A percentile compares a stretch with the other conserved stretches of the same genome.
These are phyloP conservation scores for Mercenaria mercenaria DNA, from an alignment of 1,140 invertebrate species.

Conservation along the genomic window DNA sequence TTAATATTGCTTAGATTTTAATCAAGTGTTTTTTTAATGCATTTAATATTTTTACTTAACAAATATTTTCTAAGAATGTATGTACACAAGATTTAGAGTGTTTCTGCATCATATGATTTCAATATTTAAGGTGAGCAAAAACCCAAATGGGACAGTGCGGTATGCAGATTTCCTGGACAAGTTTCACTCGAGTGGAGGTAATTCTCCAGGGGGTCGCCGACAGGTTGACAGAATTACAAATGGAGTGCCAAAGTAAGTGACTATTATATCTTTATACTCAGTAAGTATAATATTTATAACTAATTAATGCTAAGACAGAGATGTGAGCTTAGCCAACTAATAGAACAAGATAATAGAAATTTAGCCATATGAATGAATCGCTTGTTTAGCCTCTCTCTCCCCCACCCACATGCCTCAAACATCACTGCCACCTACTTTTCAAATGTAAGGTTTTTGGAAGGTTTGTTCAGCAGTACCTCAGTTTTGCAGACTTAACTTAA, in stretches of 20 bases:
- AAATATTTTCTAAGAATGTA: too few relatives aligned
- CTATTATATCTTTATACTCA: not conserved
- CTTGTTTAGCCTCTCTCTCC: too few relatives aligned
- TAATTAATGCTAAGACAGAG: too few relatives aligned
- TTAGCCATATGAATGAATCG: too few relatives aligned
- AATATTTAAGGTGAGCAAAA: conserved; percentile 76
- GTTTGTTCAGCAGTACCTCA: too few relatives aligned
- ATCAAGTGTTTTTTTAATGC: not conserved
- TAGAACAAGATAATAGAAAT: too few relatives aligned
- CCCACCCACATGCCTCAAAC: too few relatives aligned
- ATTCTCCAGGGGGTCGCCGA: not conserved
- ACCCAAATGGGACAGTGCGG: conserved; percentile 77
- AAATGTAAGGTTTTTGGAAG: too few relatives aligned
- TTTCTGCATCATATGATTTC: not conserved
- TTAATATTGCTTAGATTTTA: not conserved
- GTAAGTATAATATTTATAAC: not conserved
- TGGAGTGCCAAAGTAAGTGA: conserved; percentile 54
- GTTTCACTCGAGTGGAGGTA: conserved; percentile 64
- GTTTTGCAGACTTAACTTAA: too few relatives aligned
- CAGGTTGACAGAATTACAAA: conserved; percentile 30
- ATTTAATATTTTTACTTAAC: not conserved
- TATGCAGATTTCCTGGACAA: conserved; percentile 83
- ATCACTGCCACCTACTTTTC: too few relatives aligned
- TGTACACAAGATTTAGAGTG: too few relatives aligned
- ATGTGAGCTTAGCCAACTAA: too few relatives aligned